These are phyloP conservation scores for Drosophila pandora DNA, from an alignment of 1,140 invertebrate genomes.

Conservation along the genomic window DNA sequence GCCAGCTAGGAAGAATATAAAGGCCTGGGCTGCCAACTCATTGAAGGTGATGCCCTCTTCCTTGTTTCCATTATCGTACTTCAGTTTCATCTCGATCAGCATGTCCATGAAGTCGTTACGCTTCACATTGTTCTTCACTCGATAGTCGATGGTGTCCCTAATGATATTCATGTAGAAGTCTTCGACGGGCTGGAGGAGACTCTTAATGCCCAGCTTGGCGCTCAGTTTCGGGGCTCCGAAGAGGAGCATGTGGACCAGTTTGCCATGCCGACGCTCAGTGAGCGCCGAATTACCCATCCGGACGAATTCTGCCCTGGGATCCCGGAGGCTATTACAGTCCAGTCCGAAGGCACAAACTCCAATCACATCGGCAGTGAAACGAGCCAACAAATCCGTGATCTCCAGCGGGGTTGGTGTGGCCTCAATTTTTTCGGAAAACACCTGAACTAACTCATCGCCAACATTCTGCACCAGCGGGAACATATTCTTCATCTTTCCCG, in stretches of 20 bases:
- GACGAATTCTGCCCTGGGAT: slow-evolving; percentile 85
- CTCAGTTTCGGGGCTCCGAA: slow-evolving; percentile 41
- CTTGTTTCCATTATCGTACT: slow-evolving; percentile 32
- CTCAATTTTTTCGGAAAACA: slow-evolving; percentile 8
- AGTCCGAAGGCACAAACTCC: slow-evolving; percentile 87
- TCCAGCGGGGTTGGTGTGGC: slow-evolving; percentile 31
- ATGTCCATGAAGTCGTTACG: slow-evolving; percentile 84
- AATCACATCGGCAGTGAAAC: slow-evolving; percentile 84
- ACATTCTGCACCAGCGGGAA: slow-evolving; percentile 78
- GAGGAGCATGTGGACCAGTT: slow-evolving; percentile 12
- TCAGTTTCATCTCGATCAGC: slow-evolving; percentile 84
- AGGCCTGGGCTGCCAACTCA: slow-evolving; percentile 83
- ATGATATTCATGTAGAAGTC: slow-evolving; percentile 80
- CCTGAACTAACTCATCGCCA: slow-evolving; percentile 34
- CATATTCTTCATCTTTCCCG: slow-evolving; percentile 85
- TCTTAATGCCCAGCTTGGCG: slow-evolving; percentile 39
- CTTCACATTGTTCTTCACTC: slow-evolving; percentile 43
- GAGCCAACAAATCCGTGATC: slow-evolving; percentile 60
- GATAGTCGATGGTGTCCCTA: slow-evolving; percentile 56
- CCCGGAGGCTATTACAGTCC: slow-evolving; percentile 84
- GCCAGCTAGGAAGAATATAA: slow-evolving; percentile 85
- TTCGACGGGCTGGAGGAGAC: slow-evolving; percentile 79
- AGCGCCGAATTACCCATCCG: slow-evolving; percentile 34
- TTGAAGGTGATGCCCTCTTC: slow-evolving; percentile 40
- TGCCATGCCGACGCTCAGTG: slow-evolving; percentile 26